phyloP scores from a whole-genome alignment of 2,888 invertebrate species.

The Trypoxylon attenuatum region DNA sequence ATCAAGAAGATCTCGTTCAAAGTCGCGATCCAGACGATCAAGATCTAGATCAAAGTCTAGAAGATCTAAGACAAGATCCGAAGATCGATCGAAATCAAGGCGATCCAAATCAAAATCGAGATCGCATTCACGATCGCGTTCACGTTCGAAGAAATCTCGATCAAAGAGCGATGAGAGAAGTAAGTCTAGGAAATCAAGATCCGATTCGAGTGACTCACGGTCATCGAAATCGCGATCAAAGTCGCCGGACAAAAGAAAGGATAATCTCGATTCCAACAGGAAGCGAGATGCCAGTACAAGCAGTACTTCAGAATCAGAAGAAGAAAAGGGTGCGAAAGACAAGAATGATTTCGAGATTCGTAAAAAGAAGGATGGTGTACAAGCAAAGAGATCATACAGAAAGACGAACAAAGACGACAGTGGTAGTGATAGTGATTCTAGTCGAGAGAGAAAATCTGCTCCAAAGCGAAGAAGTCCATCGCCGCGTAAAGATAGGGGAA shows the following conservation, averaged over 20 bases:
- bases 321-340: conserved; percentile 68
- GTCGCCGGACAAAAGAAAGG: conserved; percentile 66
- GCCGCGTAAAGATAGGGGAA: conserved; percentile 71
- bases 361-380: conserved; percentile 87
- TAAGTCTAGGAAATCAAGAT: conserved; percentile 73
- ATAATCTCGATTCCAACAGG: conserved; percentile 53
- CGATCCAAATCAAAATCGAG: conserved; percentile 66
- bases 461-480: conserved; percentile 67
- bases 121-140: conserved; percentile 64
- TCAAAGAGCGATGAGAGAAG: conserved; percentile 70
- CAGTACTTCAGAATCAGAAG: conserved; percentile 64
- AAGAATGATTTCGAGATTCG: conserved; percentile 82
- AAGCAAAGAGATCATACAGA: conserved; percentile 92
- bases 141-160: conserved; percentile 69
- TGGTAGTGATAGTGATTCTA: conserved; percentile 77
- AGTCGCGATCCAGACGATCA: conserved; percentile 61
- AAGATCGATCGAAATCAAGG: conserved; percentile 64
- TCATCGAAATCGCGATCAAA: conserved; percentile 69
- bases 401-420: conserved; percentile 88
- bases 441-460: conserved; percentile 77
- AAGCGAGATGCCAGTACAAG: conserved; percentile 63
- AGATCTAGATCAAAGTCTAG: conserved; percentile 62
- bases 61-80: conserved; percentile 66
- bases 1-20: conserved; percentile 55
- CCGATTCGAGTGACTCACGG: conserved; percentile 66